phyloP scores from a whole-genome alignment of 2,888 invertebrate genomes.

The Zele albiditarsus region DNA sequence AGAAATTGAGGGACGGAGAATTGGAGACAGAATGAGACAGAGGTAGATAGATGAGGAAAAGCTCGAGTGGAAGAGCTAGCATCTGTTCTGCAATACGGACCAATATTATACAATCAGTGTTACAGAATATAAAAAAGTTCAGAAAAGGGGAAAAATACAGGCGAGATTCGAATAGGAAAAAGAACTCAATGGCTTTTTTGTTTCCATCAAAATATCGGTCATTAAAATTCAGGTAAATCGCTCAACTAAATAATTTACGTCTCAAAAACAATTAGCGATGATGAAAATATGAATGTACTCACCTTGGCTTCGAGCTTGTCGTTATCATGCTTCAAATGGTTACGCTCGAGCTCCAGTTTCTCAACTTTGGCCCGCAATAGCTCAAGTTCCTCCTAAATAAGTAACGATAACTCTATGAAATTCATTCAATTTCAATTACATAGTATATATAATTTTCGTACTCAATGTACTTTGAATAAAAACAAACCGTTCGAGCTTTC shows the following conservation, averaged over 20 bases:
- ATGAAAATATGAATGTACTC: slow-evolving; percentile 65
- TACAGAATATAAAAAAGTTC: no score
- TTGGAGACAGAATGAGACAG: slow-evolving; percentile 8
- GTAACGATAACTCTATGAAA: slow-evolving; percentile 31
- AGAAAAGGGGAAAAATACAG: no score
- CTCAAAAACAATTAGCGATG: slow-evolving; percentile 17
- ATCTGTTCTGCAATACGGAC: no score
- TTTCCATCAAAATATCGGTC: no score
- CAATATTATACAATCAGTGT: no score
- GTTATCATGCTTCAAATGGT: slow-evolving; percentile 88
- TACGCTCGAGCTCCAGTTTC: slow-evolving; percentile 89
- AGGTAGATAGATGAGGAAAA: slow-evolving; percentile 5
- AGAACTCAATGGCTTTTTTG: no score
- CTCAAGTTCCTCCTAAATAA: slow-evolving; percentile 87
- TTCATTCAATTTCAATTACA: slow-evolving; percentile 24
- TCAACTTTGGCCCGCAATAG: slow-evolving; percentile 87
- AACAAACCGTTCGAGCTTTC: slow-evolving; percentile 85
- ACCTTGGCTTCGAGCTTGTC: slow-evolving; percentile 95
- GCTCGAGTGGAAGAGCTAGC: neutral
- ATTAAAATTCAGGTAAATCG: no score
- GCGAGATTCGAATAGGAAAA: no score
- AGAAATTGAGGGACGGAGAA: slow-evolving; percentile 17
- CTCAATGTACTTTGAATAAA: neutral
- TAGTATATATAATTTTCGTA: neutral
- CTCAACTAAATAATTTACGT: no score